Evolutionary conservation across 2,888 invertebrate species (phyloP).

Genomic region (Sarcophaga subvicina): DNA sequence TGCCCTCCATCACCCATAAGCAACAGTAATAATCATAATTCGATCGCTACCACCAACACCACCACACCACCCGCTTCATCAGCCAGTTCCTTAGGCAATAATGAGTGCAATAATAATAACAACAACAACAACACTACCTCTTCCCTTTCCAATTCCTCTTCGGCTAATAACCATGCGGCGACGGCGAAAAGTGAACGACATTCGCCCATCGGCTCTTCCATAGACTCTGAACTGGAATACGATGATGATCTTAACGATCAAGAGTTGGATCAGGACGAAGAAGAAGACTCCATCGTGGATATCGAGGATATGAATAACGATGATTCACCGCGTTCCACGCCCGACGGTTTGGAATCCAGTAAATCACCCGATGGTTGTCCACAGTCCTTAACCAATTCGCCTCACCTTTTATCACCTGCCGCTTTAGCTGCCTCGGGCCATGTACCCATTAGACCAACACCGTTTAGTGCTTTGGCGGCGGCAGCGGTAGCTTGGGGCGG

Average conservation of each 20-base stretch:
- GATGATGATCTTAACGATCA: conserved; percentile 77
- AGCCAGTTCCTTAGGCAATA: conserved; percentile 74
- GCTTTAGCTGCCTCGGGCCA: conserved; percentile 82
- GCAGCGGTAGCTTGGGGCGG: conserved; percentile 87
- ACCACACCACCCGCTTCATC: conserved; percentile 76
- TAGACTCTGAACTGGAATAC: conserved; percentile 81
- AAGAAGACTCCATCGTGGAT: conserved; percentile 88
- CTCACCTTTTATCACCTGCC: conserved; percentile 78
- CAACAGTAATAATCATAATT: conserved; percentile 29
- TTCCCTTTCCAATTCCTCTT: conserved; percentile 49
- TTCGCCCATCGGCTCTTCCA: conserved; percentile 81
- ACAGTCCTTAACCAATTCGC: conserved; percentile 73
- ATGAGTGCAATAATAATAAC: conserved; percentile 60
- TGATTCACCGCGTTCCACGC: conserved; percentile 80
- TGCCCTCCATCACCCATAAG: conserved; percentile 53
- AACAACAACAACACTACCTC: conserved; percentile 62
- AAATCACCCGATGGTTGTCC: conserved; percentile 77
- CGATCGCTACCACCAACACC: conserved; percentile 34
- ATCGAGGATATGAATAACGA: conserved; percentile 89
- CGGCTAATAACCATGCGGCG: conserved; percentile 35
- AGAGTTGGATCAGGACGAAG: conserved; percentile 77
- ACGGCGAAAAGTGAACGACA: conserved; percentile 80
- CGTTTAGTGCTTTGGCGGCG: conserved; percentile 89
- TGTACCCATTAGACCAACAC: conserved; percentile 89
- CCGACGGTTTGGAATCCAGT: conserved; percentile 80